Percentiles rank a stretch among this genome's conserved stretches.
These are phyloP conservation scores for Pampus argenteus DNA, from an alignment of 2,797 vertebrate species.

Conservation along the genomic window DNA sequence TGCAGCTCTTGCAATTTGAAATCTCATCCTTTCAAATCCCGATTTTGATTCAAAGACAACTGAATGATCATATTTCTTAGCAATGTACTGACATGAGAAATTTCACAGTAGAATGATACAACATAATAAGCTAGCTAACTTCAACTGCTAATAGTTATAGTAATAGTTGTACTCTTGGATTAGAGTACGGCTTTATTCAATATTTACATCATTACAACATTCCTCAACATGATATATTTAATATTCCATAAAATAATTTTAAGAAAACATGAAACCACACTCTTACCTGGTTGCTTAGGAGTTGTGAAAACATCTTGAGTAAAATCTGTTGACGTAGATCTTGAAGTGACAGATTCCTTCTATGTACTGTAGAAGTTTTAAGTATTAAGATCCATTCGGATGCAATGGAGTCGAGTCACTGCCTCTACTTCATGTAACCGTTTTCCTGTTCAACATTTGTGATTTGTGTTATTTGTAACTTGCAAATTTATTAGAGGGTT, in stretches of 20 bases:
- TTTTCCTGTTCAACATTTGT: neutral
- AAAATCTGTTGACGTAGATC: constrained; percentile 43
- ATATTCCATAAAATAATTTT: neutral
- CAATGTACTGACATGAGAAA: neutral
- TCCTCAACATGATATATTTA: neutral
- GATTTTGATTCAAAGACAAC: neutral
- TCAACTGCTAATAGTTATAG: neutral
- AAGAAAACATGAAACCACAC: constrained; percentile 4
- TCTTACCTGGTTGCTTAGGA: constrained; percentile 68
- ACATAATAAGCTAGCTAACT: neutral
- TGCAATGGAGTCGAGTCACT: neutral
- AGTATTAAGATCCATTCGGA: neutral
- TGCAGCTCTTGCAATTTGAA: neutral
- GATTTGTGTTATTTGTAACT: neutral
- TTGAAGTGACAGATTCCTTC: constrained; percentile 45
- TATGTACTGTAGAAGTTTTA: neutral
- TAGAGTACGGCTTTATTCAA: neutral
- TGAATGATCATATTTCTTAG: neutral
- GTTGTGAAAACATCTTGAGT: constrained; percentile 52
- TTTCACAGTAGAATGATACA: neutral
- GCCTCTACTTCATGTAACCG: neutral
- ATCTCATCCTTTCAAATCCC: too few species aligned
- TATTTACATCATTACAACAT: neutral
- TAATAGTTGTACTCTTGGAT: neutral
- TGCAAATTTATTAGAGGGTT: neutral